These are phyloP conservation scores for Lineus longissimus DNA, from an alignment of 1,140 invertebrate genomes.

Conservation along the genomic window DNA sequence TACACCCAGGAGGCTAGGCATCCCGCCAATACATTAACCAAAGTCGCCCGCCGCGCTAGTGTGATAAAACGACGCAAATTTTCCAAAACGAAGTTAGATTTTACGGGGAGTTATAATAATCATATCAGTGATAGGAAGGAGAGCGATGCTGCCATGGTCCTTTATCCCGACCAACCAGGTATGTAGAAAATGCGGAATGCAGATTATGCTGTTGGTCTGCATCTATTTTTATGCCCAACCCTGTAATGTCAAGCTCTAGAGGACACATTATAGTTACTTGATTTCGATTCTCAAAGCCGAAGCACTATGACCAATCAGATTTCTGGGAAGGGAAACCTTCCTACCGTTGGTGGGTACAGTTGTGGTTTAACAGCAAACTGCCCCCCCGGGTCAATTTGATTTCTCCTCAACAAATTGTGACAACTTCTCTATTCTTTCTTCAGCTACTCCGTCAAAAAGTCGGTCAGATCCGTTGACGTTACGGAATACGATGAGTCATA, in stretches of 20 bases:
- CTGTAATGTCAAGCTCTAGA: too few relatives aligned
- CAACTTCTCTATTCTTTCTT: neutral
- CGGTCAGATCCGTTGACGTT: neutral
- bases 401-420: too few relatives aligned
- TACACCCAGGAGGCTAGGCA: conserved; percentile 40
- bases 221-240: too few relatives aligned
- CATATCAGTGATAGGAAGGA: conserved; percentile 52
- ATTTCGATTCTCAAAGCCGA: too few relatives aligned
- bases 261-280: too few relatives aligned
- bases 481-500: neutral
- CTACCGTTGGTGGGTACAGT: too few relatives aligned
- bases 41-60: conserved; percentile 54
- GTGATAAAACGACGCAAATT: conserved; percentile 66
- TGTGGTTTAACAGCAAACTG: too few relatives aligned
- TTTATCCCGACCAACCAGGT: conserved; percentile 68
- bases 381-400: too few relatives aligned
- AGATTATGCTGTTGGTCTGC: neutral
- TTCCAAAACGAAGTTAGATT: conserved; percentile 67
- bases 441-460: neutral
- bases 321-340: neutral
- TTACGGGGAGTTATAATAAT: conserved; percentile 33
- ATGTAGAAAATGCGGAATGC: conserved; percentile 58
- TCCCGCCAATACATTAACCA: conserved; percentile 2
- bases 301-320: neutral
- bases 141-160: conserved; percentile 66